Percentiles rank a stretch among this genome's conserved stretches.
Evolutionary conservation across 2,888 invertebrate genomes (phyloP).

Genomic region (Apodemia zela): DNA sequence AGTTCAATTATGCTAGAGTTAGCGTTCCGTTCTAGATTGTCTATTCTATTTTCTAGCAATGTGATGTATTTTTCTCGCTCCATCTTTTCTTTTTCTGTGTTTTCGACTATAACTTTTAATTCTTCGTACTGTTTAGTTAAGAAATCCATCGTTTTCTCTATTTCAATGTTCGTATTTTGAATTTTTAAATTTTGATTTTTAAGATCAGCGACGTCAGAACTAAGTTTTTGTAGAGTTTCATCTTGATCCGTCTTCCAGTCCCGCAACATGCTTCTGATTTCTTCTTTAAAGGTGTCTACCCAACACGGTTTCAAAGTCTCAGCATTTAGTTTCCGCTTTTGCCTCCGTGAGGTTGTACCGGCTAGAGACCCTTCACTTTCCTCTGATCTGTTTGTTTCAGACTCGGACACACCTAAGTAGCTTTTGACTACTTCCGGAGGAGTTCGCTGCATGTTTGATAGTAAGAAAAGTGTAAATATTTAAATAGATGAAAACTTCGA

Average conservation of each 20-base stretch:
- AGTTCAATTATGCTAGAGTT: neutral
- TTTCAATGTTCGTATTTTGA: neutral
- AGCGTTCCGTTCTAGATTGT: neutral
- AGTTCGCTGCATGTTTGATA: neutral
- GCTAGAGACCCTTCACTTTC: neutral
- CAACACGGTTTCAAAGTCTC: neutral
- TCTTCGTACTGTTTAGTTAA: slow-evolving; percentile 1
- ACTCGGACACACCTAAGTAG: neutral
- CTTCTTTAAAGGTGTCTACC: neutral
- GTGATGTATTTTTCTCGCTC: neutral
- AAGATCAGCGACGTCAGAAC: neutral
- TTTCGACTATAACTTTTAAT: neutral
- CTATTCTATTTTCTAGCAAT: slow-evolving; percentile 4
- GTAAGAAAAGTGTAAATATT: neutral
- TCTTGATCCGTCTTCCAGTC: neutral
- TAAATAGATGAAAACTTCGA: neutral
- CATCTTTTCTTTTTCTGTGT: neutral
- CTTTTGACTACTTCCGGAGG: neutral
- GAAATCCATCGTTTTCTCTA: neutral
- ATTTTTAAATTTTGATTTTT: neutral
- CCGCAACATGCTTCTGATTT: neutral
- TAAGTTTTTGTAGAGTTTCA: neutral
- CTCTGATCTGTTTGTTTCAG: neutral
- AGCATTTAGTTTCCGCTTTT: neutral
- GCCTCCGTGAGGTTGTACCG: neutral